phyloP scores from a whole-genome alignment of 2,797 vertebrate genomes.

The Australoheros facetus region DNA sequence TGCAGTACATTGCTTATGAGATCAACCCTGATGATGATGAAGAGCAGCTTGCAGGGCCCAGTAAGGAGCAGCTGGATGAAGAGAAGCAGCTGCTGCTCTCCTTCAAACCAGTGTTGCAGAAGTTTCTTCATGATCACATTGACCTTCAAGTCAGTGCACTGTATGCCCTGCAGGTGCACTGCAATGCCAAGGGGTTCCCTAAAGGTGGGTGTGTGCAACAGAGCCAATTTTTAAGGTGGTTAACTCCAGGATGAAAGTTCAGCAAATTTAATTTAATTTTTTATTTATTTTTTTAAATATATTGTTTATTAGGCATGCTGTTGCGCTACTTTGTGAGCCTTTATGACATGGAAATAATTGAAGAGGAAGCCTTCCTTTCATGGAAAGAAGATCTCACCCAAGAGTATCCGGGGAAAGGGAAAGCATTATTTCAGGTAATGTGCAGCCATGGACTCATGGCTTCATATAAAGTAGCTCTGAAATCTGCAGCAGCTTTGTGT shows the following conservation, averaged over 20 bases:
- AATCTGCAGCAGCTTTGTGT: too few species aligned
- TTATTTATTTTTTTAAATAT: too few species aligned
- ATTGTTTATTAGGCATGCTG: slow-evolving; percentile 88
- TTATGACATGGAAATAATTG: slow-evolving; percentile 99
- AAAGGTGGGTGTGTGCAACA: slow-evolving; percentile 84
- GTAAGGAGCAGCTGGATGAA: slow-evolving; percentile 94
- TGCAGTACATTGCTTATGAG: slow-evolving; percentile 91
- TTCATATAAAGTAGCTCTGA: not conserved
- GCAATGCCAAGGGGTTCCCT: slow-evolving; percentile 91
- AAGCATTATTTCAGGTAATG: slow-evolving; percentile 98
- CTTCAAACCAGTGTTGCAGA: slow-evolving; percentile 98
- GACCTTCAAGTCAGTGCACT: slow-evolving; percentile 95
- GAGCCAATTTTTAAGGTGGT: not conserved
- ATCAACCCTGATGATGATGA: slow-evolving; percentile 89
- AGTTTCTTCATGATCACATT: slow-evolving; percentile 96
- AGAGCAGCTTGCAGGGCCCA: slow-evolving; percentile 89
- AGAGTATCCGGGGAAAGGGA: slow-evolving; percentile 97
- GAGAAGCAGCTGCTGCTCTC: slow-evolving; percentile 94
- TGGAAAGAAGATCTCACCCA: slow-evolving; percentile 99
- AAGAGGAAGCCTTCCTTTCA: slow-evolving; percentile 98
- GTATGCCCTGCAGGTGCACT: slow-evolving; percentile 98
- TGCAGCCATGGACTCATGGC: not conserved
- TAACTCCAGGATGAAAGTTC: not conserved
- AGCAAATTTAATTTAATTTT: not conserved
- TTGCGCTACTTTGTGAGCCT: slow-evolving; percentile 98